phyloP scores from a whole-genome alignment of 2,797 vertebrate species.

The Ptychobarbus kaznakovi region DNA sequence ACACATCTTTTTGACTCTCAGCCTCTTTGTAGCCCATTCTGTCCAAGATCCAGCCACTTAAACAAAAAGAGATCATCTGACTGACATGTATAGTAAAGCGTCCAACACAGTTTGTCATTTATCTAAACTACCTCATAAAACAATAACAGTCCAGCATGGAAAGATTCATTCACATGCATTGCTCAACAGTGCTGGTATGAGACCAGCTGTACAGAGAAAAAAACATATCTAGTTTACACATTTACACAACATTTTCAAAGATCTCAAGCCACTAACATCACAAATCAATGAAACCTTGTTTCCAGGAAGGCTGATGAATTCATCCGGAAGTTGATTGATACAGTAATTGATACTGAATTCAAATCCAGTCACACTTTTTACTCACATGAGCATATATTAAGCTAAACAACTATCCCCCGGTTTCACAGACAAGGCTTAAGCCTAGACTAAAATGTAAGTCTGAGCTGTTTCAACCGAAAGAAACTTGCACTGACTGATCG shows the following conservation, averaged over 20 bases:
- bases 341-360: too few relatives aligned
- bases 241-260: not conserved
- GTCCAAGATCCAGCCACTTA: not conserved
- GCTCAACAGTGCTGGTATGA: not conserved
- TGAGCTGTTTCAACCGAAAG: too few relatives aligned
- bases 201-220: not conserved
- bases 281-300: not conserved
- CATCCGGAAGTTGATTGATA: not conserved
- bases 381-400: not conserved
- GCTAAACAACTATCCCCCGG: not conserved
- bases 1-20: not conserved
- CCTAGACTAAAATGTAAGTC: too few relatives aligned
- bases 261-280: not conserved
- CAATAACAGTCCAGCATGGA: not conserved
- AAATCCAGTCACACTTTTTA: not conserved
- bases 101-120: not conserved
- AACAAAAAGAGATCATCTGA: not conserved
- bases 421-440: too few relatives aligned
- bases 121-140: not conserved
- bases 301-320: not conserved
- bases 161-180: not conserved
- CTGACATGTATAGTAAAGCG: not conserved
- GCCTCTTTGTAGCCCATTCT: not conserved
- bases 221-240: not conserved
- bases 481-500: too few relatives aligned